Evolutionary conservation across 2,113 vertebrate genomes (phyloP).

Genomic region (Macrotis lagotis): DNA sequence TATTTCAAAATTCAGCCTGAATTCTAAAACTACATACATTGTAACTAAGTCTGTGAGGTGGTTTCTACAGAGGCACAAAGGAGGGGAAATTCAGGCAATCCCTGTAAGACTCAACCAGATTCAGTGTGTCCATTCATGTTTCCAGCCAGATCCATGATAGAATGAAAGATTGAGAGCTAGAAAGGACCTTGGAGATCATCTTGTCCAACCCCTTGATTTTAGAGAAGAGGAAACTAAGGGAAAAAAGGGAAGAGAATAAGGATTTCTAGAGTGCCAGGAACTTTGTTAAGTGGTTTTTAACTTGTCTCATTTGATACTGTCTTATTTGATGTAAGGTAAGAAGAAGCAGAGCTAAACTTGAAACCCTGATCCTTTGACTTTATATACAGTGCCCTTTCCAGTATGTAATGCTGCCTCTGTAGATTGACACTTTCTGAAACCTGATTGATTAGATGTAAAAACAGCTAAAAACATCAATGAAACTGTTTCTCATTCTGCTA

Average conservation of each 20-base stretch:
- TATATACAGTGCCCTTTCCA: background rate
- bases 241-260: background rate
- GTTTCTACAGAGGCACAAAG: background rate
- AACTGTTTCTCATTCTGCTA: slow-evolving; percentile 21
- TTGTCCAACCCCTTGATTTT: background rate
- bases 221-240: background rate
- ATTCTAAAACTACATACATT: background rate
- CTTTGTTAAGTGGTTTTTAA: background rate
- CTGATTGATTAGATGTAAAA: slow-evolving; percentile 14
- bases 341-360: background rate
- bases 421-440: background rate
- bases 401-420: background rate
- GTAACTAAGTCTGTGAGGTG: background rate
- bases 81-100: background rate
- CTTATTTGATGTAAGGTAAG: background rate
- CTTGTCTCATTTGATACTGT: background rate
- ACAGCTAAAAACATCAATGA: slow-evolving; percentile 27
- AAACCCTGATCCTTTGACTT: background rate
- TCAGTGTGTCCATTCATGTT: background rate
- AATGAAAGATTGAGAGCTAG: background rate
- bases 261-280: background rate
- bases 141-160: background rate
- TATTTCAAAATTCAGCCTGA: background rate
- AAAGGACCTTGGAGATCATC: background rate
- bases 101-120: background rate